Base-by-base conservation (phyloP, 2,888 invertebrate genomes). In the Sesamia inferens region DNA sequence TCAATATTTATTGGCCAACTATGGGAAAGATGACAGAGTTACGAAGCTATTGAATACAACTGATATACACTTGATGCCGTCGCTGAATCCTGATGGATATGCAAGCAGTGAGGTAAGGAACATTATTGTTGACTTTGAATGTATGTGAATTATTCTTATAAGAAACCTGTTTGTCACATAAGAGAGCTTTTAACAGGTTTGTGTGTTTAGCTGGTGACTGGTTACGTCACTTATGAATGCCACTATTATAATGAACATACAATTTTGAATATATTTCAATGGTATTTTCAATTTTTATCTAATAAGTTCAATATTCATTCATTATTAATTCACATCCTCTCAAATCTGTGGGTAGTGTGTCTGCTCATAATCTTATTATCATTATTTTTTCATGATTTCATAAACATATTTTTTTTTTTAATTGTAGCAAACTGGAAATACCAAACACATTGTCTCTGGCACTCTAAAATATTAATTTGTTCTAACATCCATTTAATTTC, bases 1-100 rank as follows among this genome's bases (percentile, higher is more conserved):
- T 0, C 97, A 98, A 86, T 98, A 99, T 93, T 96, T 99, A 71
- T 96, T 99, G 67, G 93, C 96, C 13, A 98, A 98, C 90, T 98
- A 98, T 90, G 97, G 97, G 5, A 97, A 96, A 73, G 97, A 97
- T 86, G 96, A 97, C 0, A 96, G 98, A 72, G 96, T 99, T 31
- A 98, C 98, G 0, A 96, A 96, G 75, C 93, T 99, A 72, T 97
- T 99, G 0, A 97, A 99, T 90, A 96, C 94, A 7, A 99, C 99
- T 0, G 98, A 99, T 90, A 99, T 99, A 81, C 99, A 98, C 93
- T 95, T 99, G 88, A 98, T 99, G 98, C 99, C 99, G 0, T 98
- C 99, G 0, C 97, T 99, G 97, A 99, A 99, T 96, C 99, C 99
- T 54, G 97, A 99, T 97, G 99, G 99, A 22, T 99, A 98, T 96